A percentile compares a stretch with the other conserved stretches of the same genome.
phyloP scores from a whole-genome alignment of 1,140 invertebrate genomes.

The Lamellibrachia luymesi region DNA sequence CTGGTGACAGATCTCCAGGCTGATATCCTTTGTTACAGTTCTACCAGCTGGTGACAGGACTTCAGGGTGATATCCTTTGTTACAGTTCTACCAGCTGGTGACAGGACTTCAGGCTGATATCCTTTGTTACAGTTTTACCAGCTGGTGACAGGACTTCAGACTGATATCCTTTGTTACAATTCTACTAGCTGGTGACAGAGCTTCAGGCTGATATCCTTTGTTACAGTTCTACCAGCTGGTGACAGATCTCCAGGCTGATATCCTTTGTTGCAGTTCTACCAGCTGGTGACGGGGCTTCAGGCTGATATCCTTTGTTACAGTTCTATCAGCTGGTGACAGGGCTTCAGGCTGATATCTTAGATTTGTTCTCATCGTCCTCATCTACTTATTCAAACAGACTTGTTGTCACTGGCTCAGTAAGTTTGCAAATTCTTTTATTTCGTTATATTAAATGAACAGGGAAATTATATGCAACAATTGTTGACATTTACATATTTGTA shows the following conservation, averaged over 20 bases:
- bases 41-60: too few relatives aligned
- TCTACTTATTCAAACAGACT: neutral
- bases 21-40: neutral
- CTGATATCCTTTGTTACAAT: neutral
- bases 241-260: neutral
- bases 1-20: neutral
- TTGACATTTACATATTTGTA: too few relatives aligned
- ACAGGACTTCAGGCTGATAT: neutral
- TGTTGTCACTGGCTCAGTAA: neutral
- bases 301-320: neutral
- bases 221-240: neutral
- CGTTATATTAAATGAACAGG: neutral
- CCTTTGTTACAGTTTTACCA: neutral
- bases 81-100: neutral
- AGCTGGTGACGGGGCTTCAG: neutral
- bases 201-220: neutral
- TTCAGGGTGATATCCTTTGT: neutral
- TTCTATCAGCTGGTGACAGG: neutral
- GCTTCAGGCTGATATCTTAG: neutral
- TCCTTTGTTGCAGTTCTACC: neutral
- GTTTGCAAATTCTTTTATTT: neutral
- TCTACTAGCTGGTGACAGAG: neutral
- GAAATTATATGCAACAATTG: neutral
- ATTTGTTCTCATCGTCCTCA: neutral
- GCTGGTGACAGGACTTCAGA: neutral